Conservation (phyloP, 2,113 vertebrate genomes). For the Hyperopisus bebe region DNA sequence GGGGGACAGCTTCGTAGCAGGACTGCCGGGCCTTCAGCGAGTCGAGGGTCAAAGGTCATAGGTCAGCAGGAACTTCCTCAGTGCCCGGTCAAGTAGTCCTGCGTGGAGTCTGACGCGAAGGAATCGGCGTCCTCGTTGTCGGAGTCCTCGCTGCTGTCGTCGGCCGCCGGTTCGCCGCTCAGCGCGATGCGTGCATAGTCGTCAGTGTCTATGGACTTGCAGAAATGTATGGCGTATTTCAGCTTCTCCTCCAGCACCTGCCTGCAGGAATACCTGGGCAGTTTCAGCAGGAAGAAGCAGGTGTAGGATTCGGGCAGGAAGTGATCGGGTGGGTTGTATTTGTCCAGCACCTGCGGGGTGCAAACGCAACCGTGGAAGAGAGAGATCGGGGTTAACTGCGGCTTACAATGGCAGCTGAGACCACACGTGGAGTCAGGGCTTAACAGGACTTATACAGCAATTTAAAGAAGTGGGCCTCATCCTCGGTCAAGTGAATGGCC, state of each 20-base stretch:
- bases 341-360: conserved; percentile 84
- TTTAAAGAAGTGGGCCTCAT: conserved; percentile 1
- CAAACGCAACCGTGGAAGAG: not conserved
- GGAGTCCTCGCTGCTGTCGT: conserved; percentile 90
- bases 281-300: conserved; percentile 95
- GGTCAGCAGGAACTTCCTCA: conserved; percentile 45
- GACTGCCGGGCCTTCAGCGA: not conserved
- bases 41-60: not conserved
- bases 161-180: conserved; percentile 83
- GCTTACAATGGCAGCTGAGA: not conserved
- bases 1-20: conserved; percentile 28
- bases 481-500: not conserved
- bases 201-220: conserved; percentile 97
- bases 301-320: conserved; percentile 98
- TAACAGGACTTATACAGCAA: not conserved
- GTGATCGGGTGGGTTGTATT: conserved; percentile 96
- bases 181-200: conserved; percentile 96
- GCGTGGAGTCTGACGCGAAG: conserved; percentile 93
- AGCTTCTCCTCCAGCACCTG: conserved; percentile 95
- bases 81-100: conserved; percentile 93
- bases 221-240: conserved; percentile 98
- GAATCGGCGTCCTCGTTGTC: conserved; percentile 98
- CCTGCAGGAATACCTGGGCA: conserved; percentile 93
- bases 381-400: not conserved
- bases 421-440: not conserved